phyloP scores from a whole-genome alignment of 1,140 invertebrate species.

The Aphelenchoides fujianensis region DNA sequence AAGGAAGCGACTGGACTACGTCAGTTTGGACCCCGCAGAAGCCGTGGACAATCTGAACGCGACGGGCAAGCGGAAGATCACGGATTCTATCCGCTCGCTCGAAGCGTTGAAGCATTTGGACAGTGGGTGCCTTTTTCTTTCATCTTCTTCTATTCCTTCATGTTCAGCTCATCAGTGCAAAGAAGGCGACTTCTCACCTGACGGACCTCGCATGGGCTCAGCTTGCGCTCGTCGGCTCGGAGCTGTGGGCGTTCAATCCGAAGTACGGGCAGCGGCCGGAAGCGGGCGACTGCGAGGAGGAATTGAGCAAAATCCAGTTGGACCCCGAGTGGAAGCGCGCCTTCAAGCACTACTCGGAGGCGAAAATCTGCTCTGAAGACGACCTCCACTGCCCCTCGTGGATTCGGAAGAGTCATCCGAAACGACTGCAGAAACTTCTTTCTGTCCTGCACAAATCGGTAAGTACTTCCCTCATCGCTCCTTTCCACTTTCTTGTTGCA shows the following conservation, averaged over 20 bases:
- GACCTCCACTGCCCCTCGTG: slow-evolving; percentile 34
- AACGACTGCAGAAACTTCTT: slow-evolving; percentile 31
- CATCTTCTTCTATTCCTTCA: neutral
- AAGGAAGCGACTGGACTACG: neutral
- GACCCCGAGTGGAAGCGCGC: slow-evolving; percentile 29
- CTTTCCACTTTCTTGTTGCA: slow-evolving; percentile 16
- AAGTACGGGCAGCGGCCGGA: neutral
- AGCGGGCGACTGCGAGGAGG: neutral
- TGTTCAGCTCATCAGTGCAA: slow-evolving; percentile 8
- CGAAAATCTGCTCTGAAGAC: slow-evolving; percentile 46
- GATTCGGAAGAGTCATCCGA: slow-evolving; percentile 19
- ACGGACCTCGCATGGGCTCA: slow-evolving; percentile 7
- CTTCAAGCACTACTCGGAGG: slow-evolving; percentile 27
- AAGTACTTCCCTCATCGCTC: neutral
- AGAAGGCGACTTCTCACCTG: neutral
- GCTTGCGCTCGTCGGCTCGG: slow-evolving; percentile 7
- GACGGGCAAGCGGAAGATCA: neutral
- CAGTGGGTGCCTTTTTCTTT: neutral
- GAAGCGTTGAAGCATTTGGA: slow-evolving; percentile 12
- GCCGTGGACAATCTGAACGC: slow-evolving; percentile 19
- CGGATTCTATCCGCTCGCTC: slow-evolving; percentile 17
- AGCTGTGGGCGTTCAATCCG: slow-evolving; percentile 15
- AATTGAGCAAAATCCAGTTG: slow-evolving; percentile 21
- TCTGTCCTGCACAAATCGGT: slow-evolving; percentile 24
- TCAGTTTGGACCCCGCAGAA: slow-evolving; percentile 21